Evolutionary conservation across 2,888 invertebrate genomes (phyloP), one percentile per base, ranked within the genome.

Genomic region (Acanthosepion esculentum): DNA sequence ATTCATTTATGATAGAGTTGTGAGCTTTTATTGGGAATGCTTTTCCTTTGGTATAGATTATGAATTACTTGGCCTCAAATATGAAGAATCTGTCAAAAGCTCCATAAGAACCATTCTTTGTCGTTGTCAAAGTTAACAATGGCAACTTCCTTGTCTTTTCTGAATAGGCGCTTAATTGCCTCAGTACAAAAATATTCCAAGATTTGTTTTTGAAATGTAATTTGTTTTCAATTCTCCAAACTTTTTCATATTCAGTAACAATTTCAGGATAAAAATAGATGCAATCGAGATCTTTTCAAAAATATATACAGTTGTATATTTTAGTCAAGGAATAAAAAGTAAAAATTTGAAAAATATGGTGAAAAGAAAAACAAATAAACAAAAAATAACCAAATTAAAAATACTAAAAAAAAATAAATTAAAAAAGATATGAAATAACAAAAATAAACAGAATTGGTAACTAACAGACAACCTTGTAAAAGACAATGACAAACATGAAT

Each of bases 31-130:
- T 78, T 78, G 18, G n/a, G 12, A 78, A 78, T 78, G 78, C 78
- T 78, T 78, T 33, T n/a, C 78, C 78, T 59, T 23, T 78, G 78
- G 78, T 18, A n/a, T 33, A 78, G 78, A 78, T 78, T 78, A 78
- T 78, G 78, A 78, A 78, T 78, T 78, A 78, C 78, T 78, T 78
- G 78, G n/a, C 78, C 78, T n/a, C n/a, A 33, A n/a, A 33, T 78
- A 78, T 78, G 78, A 78, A 78, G 78, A 78, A 78, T 78, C 78
- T 78, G 78, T 78, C 78, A 78, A 78, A 78, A 78, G n/a, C 78
- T n/a, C 78, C 78, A 78, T n/a, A 33, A 78, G 78, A 78, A 78
- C 78, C 78, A 78, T 78, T 78, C 78, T 78, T 78, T 78, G 78
- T 78, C 78, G n/a, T 78, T 78, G 78, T 78, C 78, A 78, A n/a